Evolutionary conservation across 2,888 invertebrate species (phyloP).

Genomic region (Drosophila atripex): DNA sequence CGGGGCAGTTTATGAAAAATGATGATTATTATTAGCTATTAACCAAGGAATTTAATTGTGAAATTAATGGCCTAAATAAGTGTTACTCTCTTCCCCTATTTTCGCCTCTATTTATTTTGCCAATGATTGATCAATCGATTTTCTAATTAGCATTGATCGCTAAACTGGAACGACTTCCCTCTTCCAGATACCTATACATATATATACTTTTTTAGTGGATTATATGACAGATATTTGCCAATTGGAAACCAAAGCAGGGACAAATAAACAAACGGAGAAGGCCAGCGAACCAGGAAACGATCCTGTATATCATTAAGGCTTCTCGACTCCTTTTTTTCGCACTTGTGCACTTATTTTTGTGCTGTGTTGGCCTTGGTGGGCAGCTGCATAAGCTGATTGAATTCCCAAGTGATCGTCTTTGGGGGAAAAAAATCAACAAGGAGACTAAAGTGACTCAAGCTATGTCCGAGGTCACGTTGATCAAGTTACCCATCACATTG

Average conservation of each 20-base stretch:
- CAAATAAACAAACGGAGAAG: conserved; percentile 7
- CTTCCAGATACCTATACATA: neutral
- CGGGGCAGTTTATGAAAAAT: neutral
- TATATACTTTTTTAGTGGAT: conserved; percentile 1
- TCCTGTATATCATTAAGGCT: conserved; percentile 12
- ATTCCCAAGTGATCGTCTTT: conserved; percentile 60
- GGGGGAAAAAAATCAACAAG: conserved; percentile 12
- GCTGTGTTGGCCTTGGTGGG: conserved; percentile 17
- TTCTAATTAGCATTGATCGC: conserved; percentile 68
- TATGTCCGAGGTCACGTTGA: conserved; percentile 69
- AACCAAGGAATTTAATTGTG: neutral
- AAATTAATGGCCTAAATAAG: conserved; percentile 8
- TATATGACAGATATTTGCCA: conserved; percentile 29
- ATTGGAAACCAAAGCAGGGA: conserved; percentile 4
- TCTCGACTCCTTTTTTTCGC: neutral
- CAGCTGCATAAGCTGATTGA: conserved; percentile 54
- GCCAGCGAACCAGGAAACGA: conserved; percentile 59
- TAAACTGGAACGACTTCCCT: conserved; percentile 34
- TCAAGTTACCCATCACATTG: conserved; percentile 66
- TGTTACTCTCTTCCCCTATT: neutral
- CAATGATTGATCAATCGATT: conserved; percentile 64
- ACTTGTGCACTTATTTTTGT: conserved; percentile 3
- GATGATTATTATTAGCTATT: conserved; percentile 1
- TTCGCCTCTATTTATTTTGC: conserved; percentile 19
- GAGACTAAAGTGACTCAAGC: conserved; percentile 58